Evolutionary conservation across 2,113 vertebrate species (phyloP), one percentile per base, ranked within the genome.

Genomic region (Apteryx mantelli): DNA sequence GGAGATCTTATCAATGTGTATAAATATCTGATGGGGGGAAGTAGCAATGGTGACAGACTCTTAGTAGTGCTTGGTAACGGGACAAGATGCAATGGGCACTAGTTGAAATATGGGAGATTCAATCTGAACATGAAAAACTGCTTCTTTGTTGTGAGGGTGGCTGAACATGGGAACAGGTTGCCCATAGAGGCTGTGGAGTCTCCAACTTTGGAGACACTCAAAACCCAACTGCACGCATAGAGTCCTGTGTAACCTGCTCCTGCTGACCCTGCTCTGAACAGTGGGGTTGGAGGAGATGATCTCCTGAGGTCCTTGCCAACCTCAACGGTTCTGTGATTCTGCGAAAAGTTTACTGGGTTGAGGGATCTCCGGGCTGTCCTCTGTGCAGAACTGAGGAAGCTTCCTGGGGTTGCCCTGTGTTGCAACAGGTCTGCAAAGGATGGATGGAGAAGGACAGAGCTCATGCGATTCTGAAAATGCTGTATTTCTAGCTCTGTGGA

Each of bases 301-400:
- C 60, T 89, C 73, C 73, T 81, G 64, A 95, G 58, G 38, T 42
- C 8, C 21, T 19, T 48, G 91, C 68, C 18, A 6, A n/a, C 38
- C 53, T 38, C 64, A 69, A 1, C 10, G 21, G 73, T 50, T 73
- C 63, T 38, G 40, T 55, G 50, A 50, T 52, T 75, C 52, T 13
- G 56, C 32, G 40, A 63, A 40, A 20, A 66, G 9, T 0, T 0
- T 13, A 11, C 30, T 11, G 30, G 56, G 55, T 1, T 3, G 32
- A 0, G 2, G 55, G 3, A 5, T 44, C 19, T 91, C 38, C 48
- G 32, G 56, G 32, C 30, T 60, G 30, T 34, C 32, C 32, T 60
- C 56, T 60, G 30, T 60, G 44, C 34, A 46, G 78, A 13, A 34
- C 18, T 26, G 9, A 2, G 14, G 53, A 5, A n/a, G 9, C 24